Base-by-base conservation (phyloP, 1,140 invertebrate genomes). In the Drosophila pachea region DNA sequence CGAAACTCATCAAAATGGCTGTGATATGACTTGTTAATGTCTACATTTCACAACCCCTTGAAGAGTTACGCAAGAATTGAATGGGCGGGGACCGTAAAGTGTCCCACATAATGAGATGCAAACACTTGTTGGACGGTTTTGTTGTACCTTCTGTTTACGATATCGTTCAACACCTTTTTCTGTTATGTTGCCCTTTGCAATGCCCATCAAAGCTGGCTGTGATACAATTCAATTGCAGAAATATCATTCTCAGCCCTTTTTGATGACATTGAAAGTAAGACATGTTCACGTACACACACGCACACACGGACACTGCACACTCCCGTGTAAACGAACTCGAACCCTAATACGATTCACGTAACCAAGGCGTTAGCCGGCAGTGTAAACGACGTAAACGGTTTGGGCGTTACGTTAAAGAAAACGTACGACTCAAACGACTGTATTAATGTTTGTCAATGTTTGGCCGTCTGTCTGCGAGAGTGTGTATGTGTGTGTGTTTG, bases 171-270 rank as follows among this genome's bases (percentile, higher is more conserved):
- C 42, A 48, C 59, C 40, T 12, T 32, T 49, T 29, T 61, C 11
- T 42, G 52, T 52, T 62, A 72, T 53, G 48, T 55, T 68, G 79
- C 68, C 86, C 78, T 74, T 86, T 88, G 87, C 87, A 88, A 86
- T 88, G 87, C 83, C 87, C 87, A 88, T 88, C 87, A 88, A 88
- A 88, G 87, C 87, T 88, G 87, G 87, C 87, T 88, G 87, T 88
- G 87, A 88, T 88, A 88, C 79, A 72, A 73, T 78, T 88, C 79
- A 75, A 82, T 71, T 86, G 71, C 82, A 81, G 71, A 82, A 73
- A 88, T 88, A 88, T 88, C 86, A 78, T 74, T 84, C 77, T 81
- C 87, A 88, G 87, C 86, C 87, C 83, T 84, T 88, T 88, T 88
- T 88, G 87, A 88, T 88, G 87, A 87, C 87, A 88, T 86, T 88